A percentile compares a stretch with the other conserved stretches of the same genome.
Conservation (phyloP, 53 echinoderm and acorn worm genomes). For the Stichopus horrens region DNA sequence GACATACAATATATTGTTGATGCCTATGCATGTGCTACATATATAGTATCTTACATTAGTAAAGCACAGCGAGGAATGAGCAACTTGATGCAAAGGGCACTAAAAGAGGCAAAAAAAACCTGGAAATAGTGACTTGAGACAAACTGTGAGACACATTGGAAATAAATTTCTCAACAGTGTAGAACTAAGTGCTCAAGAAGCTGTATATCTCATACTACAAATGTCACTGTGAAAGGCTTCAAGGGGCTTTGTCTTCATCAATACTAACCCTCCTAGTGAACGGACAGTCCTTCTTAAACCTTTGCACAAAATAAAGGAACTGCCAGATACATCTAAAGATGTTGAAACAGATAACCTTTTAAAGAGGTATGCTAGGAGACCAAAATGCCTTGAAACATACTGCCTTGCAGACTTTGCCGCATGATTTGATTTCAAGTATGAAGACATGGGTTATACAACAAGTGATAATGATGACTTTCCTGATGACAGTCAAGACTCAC, state of each 20-base stretch:
- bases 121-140: slow-evolving; percentile 38
- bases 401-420: slow-evolving; percentile 61
- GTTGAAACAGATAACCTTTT: slow-evolving; percentile 11
- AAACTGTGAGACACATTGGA: slow-evolving; percentile 44
- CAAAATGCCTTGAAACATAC: slow-evolving; percentile 29
- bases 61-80: slow-evolving; percentile 58
- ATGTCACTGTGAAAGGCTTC: slow-evolving; percentile 51
- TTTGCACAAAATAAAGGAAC: neutral
- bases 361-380: slow-evolving; percentile 54
- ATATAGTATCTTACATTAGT: slow-evolving; percentile 55
- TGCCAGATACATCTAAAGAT: too few relatives aligned
- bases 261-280: slow-evolving; percentile 51
- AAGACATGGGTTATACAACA: neutral
- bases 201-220: slow-evolving; percentile 55
- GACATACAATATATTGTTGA: slow-evolving; percentile 10
- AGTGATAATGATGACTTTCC: neutral
- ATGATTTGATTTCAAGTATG: slow-evolving; percentile 31
- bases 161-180: slow-evolving; percentile 60
- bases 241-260: slow-evolving; percentile 47
- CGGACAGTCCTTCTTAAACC: slow-evolving; percentile 47
- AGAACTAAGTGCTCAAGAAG: slow-evolving; percentile 63
- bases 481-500: neutral
- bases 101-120: slow-evolving; percentile 48
- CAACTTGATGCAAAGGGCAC: slow-evolving; percentile 39
- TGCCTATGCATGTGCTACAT: slow-evolving; percentile 56